A percentile compares a stretch with the other conserved stretches of the same genome.
These are phyloP conservation scores for Empidonax traillii DNA, from an alignment of 2,113 vertebrate genomes.

Conservation along the genomic window DNA sequence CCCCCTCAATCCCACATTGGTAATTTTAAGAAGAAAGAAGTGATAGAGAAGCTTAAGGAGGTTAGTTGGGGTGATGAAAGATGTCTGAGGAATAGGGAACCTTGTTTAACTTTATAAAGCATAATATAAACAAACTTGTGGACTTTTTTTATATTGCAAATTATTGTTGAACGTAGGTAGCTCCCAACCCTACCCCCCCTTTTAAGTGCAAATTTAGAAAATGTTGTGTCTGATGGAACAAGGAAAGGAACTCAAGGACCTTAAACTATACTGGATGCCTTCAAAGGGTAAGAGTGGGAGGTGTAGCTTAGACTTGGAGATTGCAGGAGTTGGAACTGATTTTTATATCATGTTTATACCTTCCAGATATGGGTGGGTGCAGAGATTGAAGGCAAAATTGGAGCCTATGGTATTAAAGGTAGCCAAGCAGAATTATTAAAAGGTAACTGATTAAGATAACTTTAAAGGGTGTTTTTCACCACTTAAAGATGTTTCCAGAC, in stretches of 20 bases:
- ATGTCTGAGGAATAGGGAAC: background rate
- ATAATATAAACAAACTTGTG: background rate
- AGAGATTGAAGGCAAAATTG: constrained; percentile 5
- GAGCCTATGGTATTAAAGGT: background rate
- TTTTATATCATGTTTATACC: constrained; percentile 9
- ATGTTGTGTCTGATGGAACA: background rate
- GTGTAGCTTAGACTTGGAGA: background rate
- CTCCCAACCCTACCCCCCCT: background rate
- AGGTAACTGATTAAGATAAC: constrained; percentile 11
- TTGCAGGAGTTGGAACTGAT: background rate
- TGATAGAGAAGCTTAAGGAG: background rate
- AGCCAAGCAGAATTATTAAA: background rate
- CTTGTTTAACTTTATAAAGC: background rate
- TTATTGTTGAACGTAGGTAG: background rate
- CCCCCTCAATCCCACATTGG: background rate
- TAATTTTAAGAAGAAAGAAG: background rate
- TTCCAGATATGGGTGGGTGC: background rate
- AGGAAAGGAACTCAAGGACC: background rate
- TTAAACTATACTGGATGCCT: background rate
- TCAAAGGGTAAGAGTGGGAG: constrained; percentile 8
- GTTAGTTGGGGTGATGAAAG: background rate
- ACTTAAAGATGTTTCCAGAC: constrained; percentile 31
- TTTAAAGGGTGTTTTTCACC: constrained; percentile 11
- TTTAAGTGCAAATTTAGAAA: constrained; percentile 3
- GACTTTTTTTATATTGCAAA: background rate